Conservation (phyloP, 2,797 vertebrate genomes). For the Remorina albescens region DNA sequence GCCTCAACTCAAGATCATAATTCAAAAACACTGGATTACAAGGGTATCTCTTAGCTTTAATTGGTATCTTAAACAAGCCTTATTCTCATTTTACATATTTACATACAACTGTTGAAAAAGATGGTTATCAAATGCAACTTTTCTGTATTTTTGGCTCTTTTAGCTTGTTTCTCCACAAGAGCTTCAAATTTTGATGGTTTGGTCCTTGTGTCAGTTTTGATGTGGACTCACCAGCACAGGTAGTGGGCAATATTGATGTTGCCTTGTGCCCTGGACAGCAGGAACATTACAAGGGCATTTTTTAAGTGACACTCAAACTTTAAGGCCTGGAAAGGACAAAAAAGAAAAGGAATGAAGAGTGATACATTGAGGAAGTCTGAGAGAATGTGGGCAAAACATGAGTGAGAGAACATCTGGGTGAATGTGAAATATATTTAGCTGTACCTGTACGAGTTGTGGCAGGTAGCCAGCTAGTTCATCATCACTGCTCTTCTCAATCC, state of each 20-base stretch:
- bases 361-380: neutral
- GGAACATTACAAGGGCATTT: slow-evolving; percentile 90
- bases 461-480: slow-evolving; percentile 95
- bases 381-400: too few species aligned
- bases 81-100: neutral
- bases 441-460: slow-evolving; percentile 96
- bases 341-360: neutral
- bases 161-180: neutral
- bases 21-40: neutral
- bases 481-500: slow-evolving; percentile 93
- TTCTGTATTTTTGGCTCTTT: neutral
- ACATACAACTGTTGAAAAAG: neutral
- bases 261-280: slow-evolving; percentile 92
- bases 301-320: slow-evolving; percentile 96
- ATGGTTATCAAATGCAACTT: neutral
- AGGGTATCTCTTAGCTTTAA: neutral
- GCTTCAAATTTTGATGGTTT: neutral
- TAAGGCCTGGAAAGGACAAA: slow-evolving; percentile 85
- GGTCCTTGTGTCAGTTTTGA: neutral
- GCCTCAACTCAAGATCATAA: neutral
- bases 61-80: neutral
- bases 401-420: neutral
- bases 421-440: slow-evolving; percentile 5
- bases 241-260: slow-evolving; percentile 94
- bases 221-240: slow-evolving; percentile 92